A percentile compares a stretch with the other conserved stretches of the same genome.
These are phyloP conservation scores for Lasioglossum vierecki DNA, from an alignment of 2,888 invertebrate species.

Conservation along the genomic window DNA sequence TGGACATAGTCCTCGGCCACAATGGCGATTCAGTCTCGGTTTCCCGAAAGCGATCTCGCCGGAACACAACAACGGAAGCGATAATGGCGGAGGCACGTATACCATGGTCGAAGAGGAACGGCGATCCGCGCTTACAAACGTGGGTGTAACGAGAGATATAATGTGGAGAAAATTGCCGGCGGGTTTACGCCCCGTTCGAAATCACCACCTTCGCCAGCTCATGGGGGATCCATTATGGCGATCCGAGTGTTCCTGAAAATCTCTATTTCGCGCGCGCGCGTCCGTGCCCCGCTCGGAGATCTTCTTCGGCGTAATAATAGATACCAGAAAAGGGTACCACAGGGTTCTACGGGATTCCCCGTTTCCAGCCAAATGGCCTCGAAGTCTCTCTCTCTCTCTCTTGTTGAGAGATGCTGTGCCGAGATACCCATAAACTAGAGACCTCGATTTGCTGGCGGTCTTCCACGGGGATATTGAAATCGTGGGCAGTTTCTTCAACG, in stretches of 20 bases:
- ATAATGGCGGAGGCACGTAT: conserved; percentile 46
- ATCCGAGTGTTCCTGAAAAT: conserved; percentile 11
- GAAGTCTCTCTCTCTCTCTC: neutral
- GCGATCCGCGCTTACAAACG: conserved; percentile 43
- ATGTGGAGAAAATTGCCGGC: conserved; percentile 56
- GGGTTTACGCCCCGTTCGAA: conserved; percentile 35
- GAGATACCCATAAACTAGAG: conserved; percentile 8
- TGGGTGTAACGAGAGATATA: conserved; percentile 60
- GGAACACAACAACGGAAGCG: conserved; percentile 36
- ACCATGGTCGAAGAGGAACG: conserved; percentile 28
- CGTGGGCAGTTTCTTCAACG: neutral
- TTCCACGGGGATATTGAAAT: conserved; percentile 4
- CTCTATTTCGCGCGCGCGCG: neutral
- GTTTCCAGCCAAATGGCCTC: neutral
- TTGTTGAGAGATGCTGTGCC: neutral
- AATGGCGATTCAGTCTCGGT: neutral
- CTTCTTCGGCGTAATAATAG: neutral
- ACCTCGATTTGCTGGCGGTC: neutral
- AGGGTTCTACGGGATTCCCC: neutral
- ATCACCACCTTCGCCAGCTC: conserved; percentile 43
- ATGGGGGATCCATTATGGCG: conserved; percentile 28
- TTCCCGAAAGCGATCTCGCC: conserved; percentile 1
- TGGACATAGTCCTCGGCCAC: neutral
- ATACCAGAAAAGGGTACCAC: neutral
- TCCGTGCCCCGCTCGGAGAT: neutral